A percentile compares a stretch with the other conserved stretches of the same genome.
Conservation (phyloP, 2,113 vertebrate genomes). For the Brachypodius melanocephalos region DNA sequence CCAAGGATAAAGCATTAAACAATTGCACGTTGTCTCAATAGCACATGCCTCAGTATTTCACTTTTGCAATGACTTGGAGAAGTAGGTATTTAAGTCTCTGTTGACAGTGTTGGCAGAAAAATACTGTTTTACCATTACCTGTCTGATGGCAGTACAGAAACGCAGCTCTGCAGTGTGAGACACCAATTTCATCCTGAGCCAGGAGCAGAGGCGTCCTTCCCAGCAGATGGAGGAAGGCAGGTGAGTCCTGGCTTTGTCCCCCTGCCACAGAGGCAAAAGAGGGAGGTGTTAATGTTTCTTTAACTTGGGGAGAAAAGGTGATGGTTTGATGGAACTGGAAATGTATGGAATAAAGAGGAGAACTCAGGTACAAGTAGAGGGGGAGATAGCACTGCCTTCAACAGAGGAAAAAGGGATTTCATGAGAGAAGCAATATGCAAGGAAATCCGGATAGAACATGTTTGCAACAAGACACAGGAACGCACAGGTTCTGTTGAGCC, state of each 20-base stretch:
- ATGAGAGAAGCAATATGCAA: not conserved
- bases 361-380: not conserved
- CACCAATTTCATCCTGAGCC: not conserved
- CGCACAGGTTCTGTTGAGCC: not conserved
- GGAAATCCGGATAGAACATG: not conserved
- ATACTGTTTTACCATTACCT: not conserved
- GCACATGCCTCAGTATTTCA: not conserved
- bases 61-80: not conserved
- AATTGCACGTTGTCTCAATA: not conserved
- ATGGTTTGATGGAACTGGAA: not conserved
- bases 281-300: not conserved
- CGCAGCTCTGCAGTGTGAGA: not conserved
- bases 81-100: not conserved
- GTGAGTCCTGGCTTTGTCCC: not conserved
- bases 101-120: not conserved
- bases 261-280: not conserved
- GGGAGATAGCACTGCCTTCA: not conserved
- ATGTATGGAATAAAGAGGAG: not conserved
- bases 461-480: not conserved
- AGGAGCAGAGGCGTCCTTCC: not conserved
- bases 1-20: not conserved
- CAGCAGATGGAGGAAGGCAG: not conserved
- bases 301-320: not conserved
- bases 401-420: not conserved
- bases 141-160: accelerated